Evolutionary conservation across 2,113 vertebrate genomes (phyloP), one percentile per base, ranked within the genome.

Genomic region (Hippopotamus amphibius): DNA sequence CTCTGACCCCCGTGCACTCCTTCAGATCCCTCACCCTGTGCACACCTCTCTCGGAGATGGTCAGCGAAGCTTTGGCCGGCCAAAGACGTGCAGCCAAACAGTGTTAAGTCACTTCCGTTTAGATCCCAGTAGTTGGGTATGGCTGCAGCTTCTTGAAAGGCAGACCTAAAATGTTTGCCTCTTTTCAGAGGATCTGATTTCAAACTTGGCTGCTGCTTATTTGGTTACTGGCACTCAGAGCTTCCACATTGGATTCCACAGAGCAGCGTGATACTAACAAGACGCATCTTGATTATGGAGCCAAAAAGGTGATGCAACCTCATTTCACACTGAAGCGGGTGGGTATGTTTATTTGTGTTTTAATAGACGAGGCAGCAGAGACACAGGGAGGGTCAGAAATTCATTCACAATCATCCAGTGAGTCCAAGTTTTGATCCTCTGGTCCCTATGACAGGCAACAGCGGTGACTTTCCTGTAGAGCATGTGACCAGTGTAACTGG

Each of bases 121-220:
- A 65, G 55, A 30, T 57, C 83, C 95, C 48, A 24, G 82, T n/a
- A 68, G 21, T 76, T 68, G 21, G 79, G 86, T 92, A 65, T 79
- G 61, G 68, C 83, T 72, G 11, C 17, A 89, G 68, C 28, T 81
- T 85, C 89, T 94, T 95, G 88, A 53, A 95, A 92, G 88, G 63
- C 69, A 71, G 63, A 77, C 53, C 81, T 80, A 59, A 66, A 76
- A 37, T 71, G n/a, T 65, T 71, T 81, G 57, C 87, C 37, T 76
- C 53, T 90, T 94, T 91, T 95, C 76, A 93, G 59, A 86, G 71
- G 95, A 55, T 95, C 94, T 93, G 79, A 93, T 68, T 92, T 95
- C 95, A 95, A 37, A 55, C 85, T 94, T 96, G 84, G 82, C 68
- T 59, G n/a, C 22, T 83, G 69, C 37, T 87, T 46, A 26, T 82